Base-by-base conservation (phyloP, 2,797 vertebrate genomes). In the Xenops minutus region DNA sequence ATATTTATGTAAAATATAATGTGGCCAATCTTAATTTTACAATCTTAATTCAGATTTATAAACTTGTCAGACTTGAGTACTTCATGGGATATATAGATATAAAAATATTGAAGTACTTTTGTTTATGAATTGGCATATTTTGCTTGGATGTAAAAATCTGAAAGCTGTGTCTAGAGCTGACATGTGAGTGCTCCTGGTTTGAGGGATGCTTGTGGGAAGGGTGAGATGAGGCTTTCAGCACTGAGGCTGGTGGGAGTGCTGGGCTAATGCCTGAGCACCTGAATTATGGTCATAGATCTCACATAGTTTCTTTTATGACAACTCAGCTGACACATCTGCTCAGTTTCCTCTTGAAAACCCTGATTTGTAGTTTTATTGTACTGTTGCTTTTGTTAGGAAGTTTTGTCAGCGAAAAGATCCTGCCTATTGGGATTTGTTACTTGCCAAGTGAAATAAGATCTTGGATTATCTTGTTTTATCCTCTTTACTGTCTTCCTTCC, bases 371-470 rank as follows among this genome's bases (percentile, higher is more conserved):
- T 71, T 94, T 88, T 83, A n/a, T 93, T 62, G 77, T 56, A 19
- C 76, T 54, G 69, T 73, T 78, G 49, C 56, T 86, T 64, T 64
- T 88, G 41, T 77, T 77, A n/a, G 61, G 41, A 80, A 80, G 73
- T 93, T 85, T 90, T 76, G 52, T 80, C 92, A 85, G 52, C 0
- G 4, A n/a, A 92, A 92, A 67, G 36, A 88, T 77, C 41, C 34
- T 77, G 51, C 52, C 52, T 71, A 0, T 59, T 77, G 77, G 81
- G 89, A 85, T 85, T 94, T 82, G 63, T 77, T 85, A 63, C 78
- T 93, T 76, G 75, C 64, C 61, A 76, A 82, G 85, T 85, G 81
- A 87, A 92, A n/a, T 82, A 74, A 85, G 67, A 71, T 93, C 63
- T 85, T 82, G 61, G 84, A 79, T 91, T 85, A 89, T 82, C 80